Conservation (phyloP, 2,113 vertebrate species). For the Condylura cristata region DNA sequence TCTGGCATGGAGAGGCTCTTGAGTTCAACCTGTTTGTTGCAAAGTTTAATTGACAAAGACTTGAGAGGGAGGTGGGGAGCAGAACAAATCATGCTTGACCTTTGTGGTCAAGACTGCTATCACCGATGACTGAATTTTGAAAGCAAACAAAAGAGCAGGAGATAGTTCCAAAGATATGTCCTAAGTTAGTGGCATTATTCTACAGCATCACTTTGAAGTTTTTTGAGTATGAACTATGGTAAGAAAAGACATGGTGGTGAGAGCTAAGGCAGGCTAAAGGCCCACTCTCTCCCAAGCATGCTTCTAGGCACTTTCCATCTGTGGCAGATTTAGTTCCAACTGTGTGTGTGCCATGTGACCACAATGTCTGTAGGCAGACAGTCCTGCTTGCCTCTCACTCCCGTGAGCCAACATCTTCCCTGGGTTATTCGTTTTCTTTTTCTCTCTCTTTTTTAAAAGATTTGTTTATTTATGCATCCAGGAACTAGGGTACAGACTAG, state of each 20-base stretch:
- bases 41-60: not conserved
- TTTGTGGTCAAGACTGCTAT: not conserved
- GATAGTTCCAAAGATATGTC: not conserved
- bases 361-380: not conserved
- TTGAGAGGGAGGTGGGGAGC: not conserved
- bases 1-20: not conserved
- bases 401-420: not conserved
- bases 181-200: constrained; percentile 1
- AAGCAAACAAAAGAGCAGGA: not conserved
- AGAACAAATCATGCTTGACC: not conserved
- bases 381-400: not conserved
- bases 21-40: not conserved
- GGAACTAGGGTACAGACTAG: too few relatives aligned
- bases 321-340: not conserved
- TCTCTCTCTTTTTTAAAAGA: too few relatives aligned
- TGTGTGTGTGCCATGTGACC: not conserved
- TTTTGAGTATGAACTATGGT: not conserved
- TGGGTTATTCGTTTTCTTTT: not conserved
- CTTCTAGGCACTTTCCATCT: not conserved
- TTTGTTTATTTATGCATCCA: too few relatives aligned
- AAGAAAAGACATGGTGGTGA: not conserved
- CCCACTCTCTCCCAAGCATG: not conserved
- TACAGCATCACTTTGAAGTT: not conserved
- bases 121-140: not conserved
- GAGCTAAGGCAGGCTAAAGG: not conserved